Evolutionary conservation across 2,888 invertebrate genomes (phyloP).

Genomic region (Cosmia pyralina): DNA sequence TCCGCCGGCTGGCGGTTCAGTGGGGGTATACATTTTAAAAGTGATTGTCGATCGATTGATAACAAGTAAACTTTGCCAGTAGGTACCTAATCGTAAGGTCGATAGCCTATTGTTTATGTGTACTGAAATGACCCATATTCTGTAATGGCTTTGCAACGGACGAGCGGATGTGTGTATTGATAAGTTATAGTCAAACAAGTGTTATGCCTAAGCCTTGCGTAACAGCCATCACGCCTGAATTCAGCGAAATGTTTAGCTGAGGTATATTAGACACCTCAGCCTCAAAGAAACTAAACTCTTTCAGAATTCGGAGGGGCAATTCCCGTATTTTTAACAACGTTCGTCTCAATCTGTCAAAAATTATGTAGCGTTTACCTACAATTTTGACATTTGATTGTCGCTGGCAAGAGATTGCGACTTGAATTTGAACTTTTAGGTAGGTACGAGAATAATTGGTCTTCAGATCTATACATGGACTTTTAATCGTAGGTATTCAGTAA

Average conservation of each 20-base stretch:
- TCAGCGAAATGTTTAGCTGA: neutral
- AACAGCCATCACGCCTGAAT: neutral
- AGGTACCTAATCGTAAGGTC: constrained; percentile 15
- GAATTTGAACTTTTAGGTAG: too few species aligned
- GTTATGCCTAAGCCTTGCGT: neutral
- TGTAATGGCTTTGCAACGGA: constrained; percentile 50
- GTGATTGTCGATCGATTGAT: constrained; percentile 5
- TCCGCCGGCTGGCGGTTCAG: too few species aligned
- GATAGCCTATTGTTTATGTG: constrained; percentile 20
- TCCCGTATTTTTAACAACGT: too few species aligned
- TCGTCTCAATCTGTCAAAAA: too few species aligned
- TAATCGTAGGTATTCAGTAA: too few species aligned
- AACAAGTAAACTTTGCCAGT: constrained; percentile 9
- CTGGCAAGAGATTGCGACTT: too few species aligned
- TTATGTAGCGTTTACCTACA: too few species aligned
- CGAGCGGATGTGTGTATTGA: constrained; percentile 32
- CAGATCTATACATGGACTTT: too few species aligned
- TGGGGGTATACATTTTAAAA: neutral
- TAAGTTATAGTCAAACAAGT: constrained; percentile 34
- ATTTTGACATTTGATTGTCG: too few species aligned
- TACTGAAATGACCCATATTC: constrained; percentile 48
- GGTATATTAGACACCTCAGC: neutral
- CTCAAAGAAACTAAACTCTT: too few species aligned
- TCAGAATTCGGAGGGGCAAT: too few species aligned
- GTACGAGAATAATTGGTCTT: too few species aligned